A percentile compares a stretch with the other conserved stretches of the same genome.
Evolutionary conservation across 2,797 vertebrate species (phyloP).

Genomic region (Halcyon leucocephala): DNA sequence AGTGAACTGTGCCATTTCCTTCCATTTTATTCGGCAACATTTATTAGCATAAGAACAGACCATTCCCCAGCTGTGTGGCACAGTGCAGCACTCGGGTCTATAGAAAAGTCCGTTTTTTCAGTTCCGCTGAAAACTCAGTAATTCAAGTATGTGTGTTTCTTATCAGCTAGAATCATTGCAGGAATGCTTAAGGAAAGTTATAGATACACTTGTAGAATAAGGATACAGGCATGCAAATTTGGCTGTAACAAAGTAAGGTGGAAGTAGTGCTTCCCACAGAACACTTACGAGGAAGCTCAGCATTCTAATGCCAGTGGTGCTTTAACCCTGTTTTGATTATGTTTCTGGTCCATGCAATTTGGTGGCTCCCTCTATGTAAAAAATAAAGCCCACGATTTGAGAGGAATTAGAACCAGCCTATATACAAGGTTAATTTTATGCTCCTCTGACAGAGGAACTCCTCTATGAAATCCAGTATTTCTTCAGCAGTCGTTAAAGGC

Average conservation of each 20-base stretch:
- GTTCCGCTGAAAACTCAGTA: neutral
- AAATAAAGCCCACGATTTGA: neutral
- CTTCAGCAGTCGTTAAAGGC: neutral
- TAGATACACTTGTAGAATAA: neutral
- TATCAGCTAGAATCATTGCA: neutral
- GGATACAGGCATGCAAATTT: neutral
- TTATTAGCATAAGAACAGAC: neutral
- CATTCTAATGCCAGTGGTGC: neutral
- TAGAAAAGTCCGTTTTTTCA: neutral
- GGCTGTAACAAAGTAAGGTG: neutral
- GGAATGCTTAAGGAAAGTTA: neutral
- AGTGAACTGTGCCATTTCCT: neutral
- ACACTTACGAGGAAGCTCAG: neutral
- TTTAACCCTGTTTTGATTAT: neutral
- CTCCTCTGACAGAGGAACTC: neutral
- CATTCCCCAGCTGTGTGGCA: neutral
- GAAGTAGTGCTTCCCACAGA: neutral
- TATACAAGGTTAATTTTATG: neutral
- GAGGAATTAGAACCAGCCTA: neutral
- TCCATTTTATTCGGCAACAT: neutral
- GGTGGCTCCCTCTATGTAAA: neutral
- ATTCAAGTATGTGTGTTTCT: neutral
- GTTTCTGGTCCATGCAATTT: neutral
- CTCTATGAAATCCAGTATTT: neutral
- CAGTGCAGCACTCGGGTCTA: neutral